These are phyloP conservation scores for Sebastes matsubarae DNA, from an alignment of 2,797 vertebrate species.

Conservation along the genomic window DNA sequence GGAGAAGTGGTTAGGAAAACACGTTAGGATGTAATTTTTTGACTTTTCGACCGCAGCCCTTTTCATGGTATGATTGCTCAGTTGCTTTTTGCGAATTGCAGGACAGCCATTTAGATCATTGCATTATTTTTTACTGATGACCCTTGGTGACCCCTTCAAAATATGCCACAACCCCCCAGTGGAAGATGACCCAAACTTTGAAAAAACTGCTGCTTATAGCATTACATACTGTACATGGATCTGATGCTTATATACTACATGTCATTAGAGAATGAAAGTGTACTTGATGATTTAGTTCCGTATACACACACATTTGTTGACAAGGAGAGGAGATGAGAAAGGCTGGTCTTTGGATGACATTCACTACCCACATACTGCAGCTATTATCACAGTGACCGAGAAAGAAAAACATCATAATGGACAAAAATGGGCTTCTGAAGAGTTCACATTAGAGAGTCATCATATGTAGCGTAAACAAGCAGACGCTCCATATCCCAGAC, in stretches of 20 bases:
- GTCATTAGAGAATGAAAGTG: background rate
- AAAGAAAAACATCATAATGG: conserved; percentile 9
- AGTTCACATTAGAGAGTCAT: conserved; percentile 5
- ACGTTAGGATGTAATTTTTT: too few species aligned
- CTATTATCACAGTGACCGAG: background rate
- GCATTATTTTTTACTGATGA: background rate
- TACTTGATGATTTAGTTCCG: background rate
- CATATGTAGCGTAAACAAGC: conserved; percentile 35
- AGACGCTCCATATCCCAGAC: conserved; percentile 20
- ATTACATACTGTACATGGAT: background rate
- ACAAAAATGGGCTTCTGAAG: background rate
- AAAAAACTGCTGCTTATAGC: background rate
- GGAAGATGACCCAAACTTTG: background rate
- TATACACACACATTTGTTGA: background rate
- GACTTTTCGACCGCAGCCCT: too few species aligned
- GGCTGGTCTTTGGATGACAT: background rate
- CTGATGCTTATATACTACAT: background rate
- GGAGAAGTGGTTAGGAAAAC: too few species aligned
- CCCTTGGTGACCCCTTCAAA: background rate
- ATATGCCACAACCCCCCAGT: background rate
- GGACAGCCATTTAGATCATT: background rate
- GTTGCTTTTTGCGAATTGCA: too few species aligned
- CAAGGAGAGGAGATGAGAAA: background rate
- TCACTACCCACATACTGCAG: background rate
- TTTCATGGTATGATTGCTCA: too few species aligned